Percentiles rank a stretch among this genome's conserved stretches.
Evolutionary conservation across 2,113 vertebrate species (phyloP).

Genomic region (Pelvicachromis taeniatus): DNA sequence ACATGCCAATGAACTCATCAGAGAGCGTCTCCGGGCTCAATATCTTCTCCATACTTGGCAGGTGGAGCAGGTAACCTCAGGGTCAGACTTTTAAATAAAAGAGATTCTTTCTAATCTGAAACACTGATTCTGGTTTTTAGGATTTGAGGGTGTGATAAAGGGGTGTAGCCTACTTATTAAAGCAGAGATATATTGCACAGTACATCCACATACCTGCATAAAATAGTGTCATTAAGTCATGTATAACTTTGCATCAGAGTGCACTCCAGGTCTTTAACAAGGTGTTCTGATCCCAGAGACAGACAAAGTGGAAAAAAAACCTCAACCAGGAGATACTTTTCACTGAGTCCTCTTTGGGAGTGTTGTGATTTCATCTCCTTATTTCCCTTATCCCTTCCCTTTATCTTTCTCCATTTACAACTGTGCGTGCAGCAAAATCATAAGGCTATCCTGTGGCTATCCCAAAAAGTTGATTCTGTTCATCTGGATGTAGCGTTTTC

Average conservation of each 20-base stretch:
- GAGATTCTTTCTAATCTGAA: background rate
- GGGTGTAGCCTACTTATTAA: background rate
- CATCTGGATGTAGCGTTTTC: too few species aligned
- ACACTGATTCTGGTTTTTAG: background rate
- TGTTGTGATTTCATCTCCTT: background rate
- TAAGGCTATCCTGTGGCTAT: background rate
- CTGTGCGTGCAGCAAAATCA: background rate
- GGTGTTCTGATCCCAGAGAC: background rate
- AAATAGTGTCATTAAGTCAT: background rate
- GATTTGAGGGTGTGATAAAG: background rate
- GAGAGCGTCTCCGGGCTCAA: background rate
- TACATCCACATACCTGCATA: fast-evolving
- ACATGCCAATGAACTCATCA: background rate
- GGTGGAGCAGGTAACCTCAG: background rate
- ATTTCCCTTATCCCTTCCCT: background rate
- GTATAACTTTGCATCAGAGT: background rate
- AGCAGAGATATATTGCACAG: background rate
- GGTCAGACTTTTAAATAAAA: background rate
- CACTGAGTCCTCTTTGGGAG: background rate
- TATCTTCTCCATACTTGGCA: background rate
- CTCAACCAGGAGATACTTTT: background rate
- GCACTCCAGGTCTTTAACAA: background rate
- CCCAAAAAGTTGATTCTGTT: too few species aligned
- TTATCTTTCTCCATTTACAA: background rate
- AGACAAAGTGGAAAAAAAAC: background rate